phyloP scores from a whole-genome alignment of 2,888 invertebrate genomes.

The Cheiracanthium punctorium region DNA sequence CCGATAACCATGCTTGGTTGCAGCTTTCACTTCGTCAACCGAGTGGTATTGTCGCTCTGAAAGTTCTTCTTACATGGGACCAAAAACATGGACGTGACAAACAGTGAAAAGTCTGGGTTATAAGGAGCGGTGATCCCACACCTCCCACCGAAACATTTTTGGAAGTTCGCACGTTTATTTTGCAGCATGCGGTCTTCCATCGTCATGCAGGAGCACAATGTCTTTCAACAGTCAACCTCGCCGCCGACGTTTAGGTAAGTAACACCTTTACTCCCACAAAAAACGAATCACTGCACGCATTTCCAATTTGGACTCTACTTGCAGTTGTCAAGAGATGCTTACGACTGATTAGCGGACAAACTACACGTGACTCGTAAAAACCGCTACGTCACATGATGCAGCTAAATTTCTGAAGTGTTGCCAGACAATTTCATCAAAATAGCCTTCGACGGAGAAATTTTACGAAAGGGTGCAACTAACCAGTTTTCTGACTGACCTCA shows the following conservation, averaged over 20 bases:
- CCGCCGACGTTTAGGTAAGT: slow-evolving; percentile 2
- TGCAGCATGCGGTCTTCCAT: slow-evolving; percentile 9
- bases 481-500: no score
- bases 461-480: neutral
- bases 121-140: neutral
- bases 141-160: neutral
- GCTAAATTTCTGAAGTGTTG: neutral
- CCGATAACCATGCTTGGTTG: neutral
- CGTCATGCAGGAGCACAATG: slow-evolving; percentile 3
- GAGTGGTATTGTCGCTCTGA: neutral
- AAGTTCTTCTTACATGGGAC: neutral
- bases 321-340: neutral
- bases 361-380: neutral
- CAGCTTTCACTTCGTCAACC: neutral
- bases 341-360: neutral
- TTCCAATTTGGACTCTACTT: neutral
- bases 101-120: neutral
- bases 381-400: neutral
- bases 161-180: slow-evolving; percentile 13
- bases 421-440: neutral
- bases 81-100: neutral
- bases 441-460: neutral
- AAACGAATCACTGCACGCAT: slow-evolving; percentile 1
- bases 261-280: neutral
- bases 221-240: slow-evolving; percentile 3